Conservation (phyloP, 2,113 vertebrate species). For the Entomyzon cyanotis region DNA sequence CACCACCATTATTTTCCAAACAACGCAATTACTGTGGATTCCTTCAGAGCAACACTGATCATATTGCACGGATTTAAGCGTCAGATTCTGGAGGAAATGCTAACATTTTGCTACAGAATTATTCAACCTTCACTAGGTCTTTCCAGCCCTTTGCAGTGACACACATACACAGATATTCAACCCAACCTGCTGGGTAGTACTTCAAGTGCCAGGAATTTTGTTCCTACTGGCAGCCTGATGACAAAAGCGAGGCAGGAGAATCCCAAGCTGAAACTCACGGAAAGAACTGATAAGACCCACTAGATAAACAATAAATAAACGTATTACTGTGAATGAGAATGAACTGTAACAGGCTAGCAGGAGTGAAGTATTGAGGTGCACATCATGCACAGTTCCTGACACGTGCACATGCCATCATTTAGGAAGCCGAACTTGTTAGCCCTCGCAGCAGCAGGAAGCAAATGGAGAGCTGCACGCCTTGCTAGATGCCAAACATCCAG, state of each 20-base stretch:
- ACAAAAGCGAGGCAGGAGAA: not conserved
- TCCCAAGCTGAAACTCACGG: not conserved
- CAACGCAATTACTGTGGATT: not conserved
- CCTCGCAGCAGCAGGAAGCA: not conserved
- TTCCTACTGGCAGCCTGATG: not conserved
- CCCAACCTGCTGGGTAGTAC: not conserved
- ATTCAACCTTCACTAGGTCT: not conserved
- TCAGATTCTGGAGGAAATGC: not conserved
- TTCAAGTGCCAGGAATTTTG: not conserved
- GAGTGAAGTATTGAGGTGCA: not conserved
- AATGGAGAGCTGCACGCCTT: not conserved
- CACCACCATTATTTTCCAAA: not conserved
- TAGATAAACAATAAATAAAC: slow-evolving; percentile 23
- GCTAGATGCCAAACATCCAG: not conserved
- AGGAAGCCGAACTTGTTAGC: not conserved
- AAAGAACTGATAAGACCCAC: not conserved
- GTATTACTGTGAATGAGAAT: not conserved
- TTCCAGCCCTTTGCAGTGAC: not conserved
- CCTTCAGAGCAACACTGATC: not conserved
- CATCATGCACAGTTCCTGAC: not conserved
- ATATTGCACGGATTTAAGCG: not conserved
- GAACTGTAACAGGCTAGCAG: not conserved
- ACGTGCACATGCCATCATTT: not conserved
- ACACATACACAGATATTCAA: accelerated
- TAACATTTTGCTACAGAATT: not conserved